phyloP scores from a whole-genome alignment of 2,888 invertebrate species.

The Neria commutata region DNA sequence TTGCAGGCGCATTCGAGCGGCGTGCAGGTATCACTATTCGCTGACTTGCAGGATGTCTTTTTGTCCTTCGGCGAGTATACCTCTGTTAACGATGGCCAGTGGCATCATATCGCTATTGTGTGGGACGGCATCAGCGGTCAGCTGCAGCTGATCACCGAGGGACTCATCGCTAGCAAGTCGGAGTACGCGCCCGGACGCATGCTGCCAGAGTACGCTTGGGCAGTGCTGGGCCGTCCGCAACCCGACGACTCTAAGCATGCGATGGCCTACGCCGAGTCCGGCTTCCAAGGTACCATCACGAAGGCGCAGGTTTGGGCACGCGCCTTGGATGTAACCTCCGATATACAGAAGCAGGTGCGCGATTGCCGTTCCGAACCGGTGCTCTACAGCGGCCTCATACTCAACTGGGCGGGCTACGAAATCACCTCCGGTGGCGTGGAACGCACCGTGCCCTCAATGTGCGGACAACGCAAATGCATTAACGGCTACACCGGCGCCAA shows the following conservation, averaged over 20 bases:
- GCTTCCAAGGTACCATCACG: slow-evolving; percentile 95
- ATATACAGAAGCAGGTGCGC: slow-evolving; percentile 91
- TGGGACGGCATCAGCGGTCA: slow-evolving; percentile 92
- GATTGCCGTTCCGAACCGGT: slow-evolving; percentile 93
- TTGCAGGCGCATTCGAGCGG: slow-evolving; percentile 92
- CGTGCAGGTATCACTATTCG: slow-evolving; percentile 89
- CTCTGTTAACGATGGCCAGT: slow-evolving; percentile 93
- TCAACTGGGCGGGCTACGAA: slow-evolving; percentile 95
- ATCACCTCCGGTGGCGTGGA: slow-evolving; percentile 88
- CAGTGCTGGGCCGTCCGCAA: slow-evolving; percentile 88
- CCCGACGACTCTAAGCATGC: slow-evolving; percentile 67
- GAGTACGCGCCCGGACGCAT: slow-evolving; percentile 86
- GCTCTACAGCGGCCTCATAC: slow-evolving; percentile 79
- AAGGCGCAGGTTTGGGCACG: slow-evolving; percentile 95
- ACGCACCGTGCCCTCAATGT: slow-evolving; percentile 87
- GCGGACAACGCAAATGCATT: slow-evolving; percentile 87
- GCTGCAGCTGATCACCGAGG: slow-evolving; percentile 91
- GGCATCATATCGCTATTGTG: slow-evolving; percentile 95
- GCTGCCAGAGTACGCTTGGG: slow-evolving; percentile 87
- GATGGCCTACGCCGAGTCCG: slow-evolving; percentile 79
- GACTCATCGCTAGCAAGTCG: slow-evolving; percentile 89
- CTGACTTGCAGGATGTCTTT: slow-evolving; percentile 87
- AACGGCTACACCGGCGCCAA: slow-evolving; percentile 85
- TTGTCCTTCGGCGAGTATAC: slow-evolving; percentile 89
- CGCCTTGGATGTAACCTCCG: slow-evolving; percentile 87